These are phyloP conservation scores for Sarcophaga subvicina DNA, from an alignment of 2,888 invertebrate species.

Conservation along the genomic window DNA sequence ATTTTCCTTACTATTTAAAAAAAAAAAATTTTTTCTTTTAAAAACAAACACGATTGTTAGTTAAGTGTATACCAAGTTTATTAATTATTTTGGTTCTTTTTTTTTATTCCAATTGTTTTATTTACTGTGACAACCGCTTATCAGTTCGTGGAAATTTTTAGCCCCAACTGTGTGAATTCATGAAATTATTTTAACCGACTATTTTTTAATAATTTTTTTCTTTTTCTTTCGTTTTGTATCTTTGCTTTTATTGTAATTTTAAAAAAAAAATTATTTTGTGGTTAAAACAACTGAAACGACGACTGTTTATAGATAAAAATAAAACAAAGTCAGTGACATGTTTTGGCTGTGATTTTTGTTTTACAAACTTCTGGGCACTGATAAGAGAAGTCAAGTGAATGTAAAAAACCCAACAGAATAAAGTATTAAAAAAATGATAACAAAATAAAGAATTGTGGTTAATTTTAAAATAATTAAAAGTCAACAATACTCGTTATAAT, in stretches of 20 bases:
- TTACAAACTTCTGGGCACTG: constrained; percentile 21
- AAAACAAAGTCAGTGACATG: constrained; percentile 23
- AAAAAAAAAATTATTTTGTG: not conserved
- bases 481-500: not conserved
- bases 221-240: not conserved
- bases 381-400: constrained; percentile 27
- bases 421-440: constrained; percentile 6
- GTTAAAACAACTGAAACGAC: constrained; percentile 28
- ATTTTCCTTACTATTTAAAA: not conserved
- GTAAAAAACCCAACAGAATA: constrained; percentile 8
- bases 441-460: constrained; percentile 41
- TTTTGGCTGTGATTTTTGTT: constrained; percentile 33
- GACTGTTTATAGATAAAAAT: constrained; percentile 33
- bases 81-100: not conserved
- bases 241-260: constrained; percentile 13
- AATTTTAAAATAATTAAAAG: constrained; percentile 46
- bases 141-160: constrained; percentile 25
- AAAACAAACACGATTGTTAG: not conserved
- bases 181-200: not conserved
- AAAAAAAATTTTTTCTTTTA: not conserved
- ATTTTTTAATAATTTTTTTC: not conserved
- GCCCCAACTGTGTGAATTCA: not conserved
- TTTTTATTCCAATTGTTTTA: not conserved
- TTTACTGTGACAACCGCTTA: constrained; percentile 22
- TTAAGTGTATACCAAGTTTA: not conserved